Evolutionary conservation across 2,888 invertebrate species (phyloP).

Genomic region (Oegoconia quadripuncta): DNA sequence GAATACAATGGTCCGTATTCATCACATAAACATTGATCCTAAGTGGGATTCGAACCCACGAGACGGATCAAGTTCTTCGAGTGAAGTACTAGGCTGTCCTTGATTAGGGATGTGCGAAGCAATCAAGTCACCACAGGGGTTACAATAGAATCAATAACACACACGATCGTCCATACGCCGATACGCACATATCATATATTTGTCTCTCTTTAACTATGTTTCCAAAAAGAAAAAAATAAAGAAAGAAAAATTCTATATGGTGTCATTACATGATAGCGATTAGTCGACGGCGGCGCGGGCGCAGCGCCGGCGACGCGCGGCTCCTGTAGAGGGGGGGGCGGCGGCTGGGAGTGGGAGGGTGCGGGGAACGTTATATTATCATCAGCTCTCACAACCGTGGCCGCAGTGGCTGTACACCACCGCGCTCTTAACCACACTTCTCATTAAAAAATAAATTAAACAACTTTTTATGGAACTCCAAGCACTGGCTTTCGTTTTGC

Average conservation of each 20-base stretch:
- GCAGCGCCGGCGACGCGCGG: constrained; percentile 40
- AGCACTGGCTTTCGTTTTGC: constrained; percentile 25
- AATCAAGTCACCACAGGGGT: constrained; percentile 40
- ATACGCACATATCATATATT: constrained; percentile 77
- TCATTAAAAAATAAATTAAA: constrained; percentile 20
- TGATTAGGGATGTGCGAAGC: too few species aligned
- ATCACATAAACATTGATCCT: too few species aligned
- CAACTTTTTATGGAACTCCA: too few species aligned
- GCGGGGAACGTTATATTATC: constrained; percentile 31
- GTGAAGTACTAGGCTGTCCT: too few species aligned
- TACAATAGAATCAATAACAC: constrained; percentile 66
- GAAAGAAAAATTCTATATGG: constrained; percentile 66
- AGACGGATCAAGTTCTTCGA: too few species aligned
- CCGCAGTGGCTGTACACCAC: too few species aligned
- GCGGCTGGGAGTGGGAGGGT: constrained; percentile 45
- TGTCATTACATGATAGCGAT: constrained; percentile 68
- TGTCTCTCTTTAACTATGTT: constrained; percentile 63
- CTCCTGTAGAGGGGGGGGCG: too few species aligned
- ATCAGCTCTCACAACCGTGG: too few species aligned
- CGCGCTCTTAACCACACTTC: too few species aligned
- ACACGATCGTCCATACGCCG: constrained; percentile 72
- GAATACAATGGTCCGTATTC: too few species aligned
- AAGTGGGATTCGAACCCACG: too few species aligned
- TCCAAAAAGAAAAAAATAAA: constrained; percentile 65
- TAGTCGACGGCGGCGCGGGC: constrained; percentile 53